Evolutionary conservation across 2,888 invertebrate species (phyloP).

Genomic region (Laothoe populi): DNA sequence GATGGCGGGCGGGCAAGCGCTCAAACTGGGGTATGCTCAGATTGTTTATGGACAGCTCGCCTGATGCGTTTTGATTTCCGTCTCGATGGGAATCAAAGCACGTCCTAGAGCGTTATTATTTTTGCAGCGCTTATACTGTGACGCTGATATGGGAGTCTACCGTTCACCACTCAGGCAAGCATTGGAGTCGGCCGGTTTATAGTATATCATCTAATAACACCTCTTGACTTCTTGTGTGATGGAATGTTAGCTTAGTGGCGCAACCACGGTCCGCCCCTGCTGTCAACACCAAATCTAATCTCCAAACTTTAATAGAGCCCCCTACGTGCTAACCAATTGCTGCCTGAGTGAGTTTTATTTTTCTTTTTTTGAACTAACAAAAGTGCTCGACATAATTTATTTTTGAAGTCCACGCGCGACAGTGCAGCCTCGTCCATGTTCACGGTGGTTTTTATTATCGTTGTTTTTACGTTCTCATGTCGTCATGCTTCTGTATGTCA

Average conservation of each 20-base stretch:
- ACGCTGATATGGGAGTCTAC: slow-evolving; percentile 89
- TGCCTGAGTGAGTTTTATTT: slow-evolving; percentile 83
- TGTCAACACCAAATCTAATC: slow-evolving; percentile 56
- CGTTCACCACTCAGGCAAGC: slow-evolving; percentile 92
- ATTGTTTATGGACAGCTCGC: slow-evolving; percentile 65
- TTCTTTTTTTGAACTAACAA: slow-evolving; percentile 69
- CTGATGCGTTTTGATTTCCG: slow-evolving; percentile 71
- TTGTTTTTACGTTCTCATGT: slow-evolving; percentile 59
- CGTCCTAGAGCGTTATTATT: slow-evolving; percentile 83
- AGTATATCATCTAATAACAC: slow-evolving; percentile 78
- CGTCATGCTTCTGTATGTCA: slow-evolving; percentile 77
- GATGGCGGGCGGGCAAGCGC: slow-evolving; percentile 97
- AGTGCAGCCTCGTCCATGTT: slow-evolving; percentile 46
- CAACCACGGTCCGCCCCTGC: slow-evolving; percentile 53
- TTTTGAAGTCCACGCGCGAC: slow-evolving; percentile 81
- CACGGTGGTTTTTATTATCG: slow-evolving; percentile 42
- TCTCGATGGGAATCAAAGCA: slow-evolving; percentile 73
- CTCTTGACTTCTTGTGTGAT: slow-evolving; percentile 80
- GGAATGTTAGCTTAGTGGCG: slow-evolving; percentile 81
- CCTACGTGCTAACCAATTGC: slow-evolving; percentile 80
- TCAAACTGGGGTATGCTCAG: slow-evolving; percentile 97
- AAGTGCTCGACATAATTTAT: slow-evolving; percentile 73
- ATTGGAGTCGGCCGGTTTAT: slow-evolving; percentile 84
- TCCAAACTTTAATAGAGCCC: slow-evolving; percentile 61
- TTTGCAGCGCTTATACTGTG: slow-evolving; percentile 91